Conservation (phyloP, 2,797 vertebrate species). For the Pachyuromys duprasi region DNA sequence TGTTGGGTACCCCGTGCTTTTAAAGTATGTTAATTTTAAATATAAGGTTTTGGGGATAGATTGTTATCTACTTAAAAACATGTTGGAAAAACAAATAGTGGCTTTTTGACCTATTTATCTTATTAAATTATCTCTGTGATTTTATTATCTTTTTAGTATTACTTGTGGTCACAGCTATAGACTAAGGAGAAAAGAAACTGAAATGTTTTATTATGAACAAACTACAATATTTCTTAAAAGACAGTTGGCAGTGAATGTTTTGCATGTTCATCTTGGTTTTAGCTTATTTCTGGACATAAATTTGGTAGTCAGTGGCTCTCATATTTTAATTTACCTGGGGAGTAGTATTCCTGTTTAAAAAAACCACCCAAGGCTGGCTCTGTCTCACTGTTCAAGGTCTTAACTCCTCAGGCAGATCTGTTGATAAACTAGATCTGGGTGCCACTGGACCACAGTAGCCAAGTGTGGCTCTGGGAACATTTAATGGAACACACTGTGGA, state of each 20-base stretch:
- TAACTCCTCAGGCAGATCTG: background rate
- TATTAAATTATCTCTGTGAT: background rate
- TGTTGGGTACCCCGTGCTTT: conserved; percentile 31
- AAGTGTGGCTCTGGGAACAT: background rate
- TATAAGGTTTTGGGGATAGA: conserved; percentile 14
- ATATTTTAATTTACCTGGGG: conserved; percentile 41
- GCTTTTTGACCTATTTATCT: conserved; percentile 44
- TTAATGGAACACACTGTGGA: background rate
- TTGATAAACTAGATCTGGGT: background rate
- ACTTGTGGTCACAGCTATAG: background rate
- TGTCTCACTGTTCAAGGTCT: background rate
- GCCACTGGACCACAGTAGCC: background rate
- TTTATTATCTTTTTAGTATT: conserved; percentile 58
- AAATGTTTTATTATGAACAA: conserved; percentile 37
- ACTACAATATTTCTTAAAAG: background rate
- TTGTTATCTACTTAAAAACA: conserved; percentile 43
- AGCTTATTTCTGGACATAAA: conserved; percentile 38
- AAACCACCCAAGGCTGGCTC: background rate
- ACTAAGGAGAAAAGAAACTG: conserved; percentile 17
- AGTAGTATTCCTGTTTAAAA: conserved; percentile 42
- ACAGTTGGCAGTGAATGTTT: conserved; percentile 46
- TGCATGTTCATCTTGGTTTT: background rate
- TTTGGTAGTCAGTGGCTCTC: background rate
- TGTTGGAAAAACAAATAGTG: conserved; percentile 13
- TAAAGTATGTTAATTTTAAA: conserved; percentile 45